Conservation (phyloP, 2,113 vertebrate genomes). For the Anarrhichthys ocellatus region DNA sequence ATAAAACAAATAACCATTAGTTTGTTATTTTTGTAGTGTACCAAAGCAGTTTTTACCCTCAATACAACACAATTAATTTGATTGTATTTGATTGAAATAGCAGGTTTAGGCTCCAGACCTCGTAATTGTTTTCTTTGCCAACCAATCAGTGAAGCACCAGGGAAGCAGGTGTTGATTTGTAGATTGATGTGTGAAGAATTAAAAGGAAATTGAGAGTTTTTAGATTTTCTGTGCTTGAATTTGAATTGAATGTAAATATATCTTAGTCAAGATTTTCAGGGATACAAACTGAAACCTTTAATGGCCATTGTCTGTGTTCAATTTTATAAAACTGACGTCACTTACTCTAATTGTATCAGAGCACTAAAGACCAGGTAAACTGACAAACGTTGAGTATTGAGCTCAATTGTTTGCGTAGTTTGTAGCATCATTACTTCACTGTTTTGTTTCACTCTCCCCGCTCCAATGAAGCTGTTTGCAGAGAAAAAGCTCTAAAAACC, state of each 20-base stretch:
- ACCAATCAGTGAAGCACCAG: constrained; percentile 38
- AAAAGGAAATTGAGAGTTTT: constrained; percentile 3
- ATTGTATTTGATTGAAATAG: not conserved
- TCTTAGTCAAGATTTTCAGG: constrained; percentile 7
- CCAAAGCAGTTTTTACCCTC: not conserved
- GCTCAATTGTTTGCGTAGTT: not conserved
- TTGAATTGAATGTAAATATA: not conserved
- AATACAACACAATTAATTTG: constrained; percentile 20
- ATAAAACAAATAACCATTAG: not conserved
- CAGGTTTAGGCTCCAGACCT: constrained; percentile 15
- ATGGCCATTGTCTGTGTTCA: not conserved
- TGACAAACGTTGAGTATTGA: not conserved
- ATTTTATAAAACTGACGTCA: not conserved
- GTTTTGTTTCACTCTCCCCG: not conserved
- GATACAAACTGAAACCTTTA: not conserved
- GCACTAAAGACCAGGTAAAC: not conserved
- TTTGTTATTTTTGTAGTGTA: constrained; percentile 5
- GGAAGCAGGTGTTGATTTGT: constrained; percentile 44
- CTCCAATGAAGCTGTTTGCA: constrained; percentile 9
- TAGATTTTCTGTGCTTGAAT: constrained; percentile 2
- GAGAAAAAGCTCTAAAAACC: not conserved
- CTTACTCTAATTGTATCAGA: not conserved
- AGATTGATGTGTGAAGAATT: constrained; percentile 30
- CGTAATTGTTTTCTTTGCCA: constrained; percentile 15
- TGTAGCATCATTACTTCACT: constrained; percentile 2